Percentiles rank a stretch among this genome's conserved stretches.
Conservation (phyloP, 2,797 vertebrate genomes). For the Aeoliscus strigatus region DNA sequence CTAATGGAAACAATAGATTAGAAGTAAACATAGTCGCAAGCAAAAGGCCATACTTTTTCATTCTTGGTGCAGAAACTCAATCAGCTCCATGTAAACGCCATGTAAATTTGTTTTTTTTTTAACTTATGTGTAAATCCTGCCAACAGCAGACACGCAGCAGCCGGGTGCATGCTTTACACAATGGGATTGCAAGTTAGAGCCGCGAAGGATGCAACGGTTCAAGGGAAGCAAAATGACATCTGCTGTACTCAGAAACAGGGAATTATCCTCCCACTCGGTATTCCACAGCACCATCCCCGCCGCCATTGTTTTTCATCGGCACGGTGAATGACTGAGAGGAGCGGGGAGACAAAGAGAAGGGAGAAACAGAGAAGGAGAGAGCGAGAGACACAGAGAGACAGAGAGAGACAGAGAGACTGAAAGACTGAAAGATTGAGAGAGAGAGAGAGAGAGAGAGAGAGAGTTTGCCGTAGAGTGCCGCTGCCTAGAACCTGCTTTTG, state of each 20-base stretch:
- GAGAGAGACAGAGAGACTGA: too few relatives aligned
- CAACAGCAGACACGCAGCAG: conserved; percentile 32
- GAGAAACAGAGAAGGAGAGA: too few relatives aligned
- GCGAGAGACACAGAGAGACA: too few relatives aligned
- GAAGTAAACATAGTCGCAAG: too few relatives aligned
- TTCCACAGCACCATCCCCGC: conserved; percentile 36
- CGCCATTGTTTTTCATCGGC: conserved; percentile 54
- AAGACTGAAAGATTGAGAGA: conserved; percentile 17
- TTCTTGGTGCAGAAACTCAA: too few relatives aligned
- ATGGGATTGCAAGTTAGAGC: conserved; percentile 51
- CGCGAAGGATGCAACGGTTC: conserved; percentile 52
- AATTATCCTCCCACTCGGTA: conserved; percentile 59
- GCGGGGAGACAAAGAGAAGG: conserved; percentile 47
- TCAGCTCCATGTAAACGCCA: too few relatives aligned
- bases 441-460: conserved; percentile 31
- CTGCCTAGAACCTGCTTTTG: conserved; percentile 57
- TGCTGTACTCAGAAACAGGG: conserved; percentile 57
- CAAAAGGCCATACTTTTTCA: too few relatives aligned
- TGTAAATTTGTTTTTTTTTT: too few relatives aligned
- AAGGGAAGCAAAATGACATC: conserved; percentile 68
- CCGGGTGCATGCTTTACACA: conserved; percentile 47
- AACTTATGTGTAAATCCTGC: conserved; percentile 38
- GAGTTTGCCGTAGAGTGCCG: conserved; percentile 44
- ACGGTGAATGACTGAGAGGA: conserved; percentile 31
- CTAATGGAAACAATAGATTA: too few relatives aligned